These are phyloP conservation scores for Thymallus thymallus DNA, from an alignment of 2,113 vertebrate genomes.

Conservation along the genomic window DNA sequence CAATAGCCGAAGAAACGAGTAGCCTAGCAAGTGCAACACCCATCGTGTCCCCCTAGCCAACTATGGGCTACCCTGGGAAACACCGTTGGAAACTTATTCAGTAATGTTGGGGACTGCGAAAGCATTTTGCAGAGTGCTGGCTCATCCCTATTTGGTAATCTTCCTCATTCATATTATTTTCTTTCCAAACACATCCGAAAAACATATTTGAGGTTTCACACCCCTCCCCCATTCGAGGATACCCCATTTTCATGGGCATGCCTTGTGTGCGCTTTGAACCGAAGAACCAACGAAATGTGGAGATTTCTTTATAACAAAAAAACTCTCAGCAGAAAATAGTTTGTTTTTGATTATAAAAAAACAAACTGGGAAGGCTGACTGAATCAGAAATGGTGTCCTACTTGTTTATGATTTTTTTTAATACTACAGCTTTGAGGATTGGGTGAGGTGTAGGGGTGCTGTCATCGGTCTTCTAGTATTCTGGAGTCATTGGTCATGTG, in stretches of 20 bases:
- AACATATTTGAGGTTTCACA: slow-evolving; percentile 1
- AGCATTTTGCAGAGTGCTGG: background rate
- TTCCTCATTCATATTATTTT: background rate
- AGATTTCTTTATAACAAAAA: background rate
- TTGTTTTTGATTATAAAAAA: background rate
- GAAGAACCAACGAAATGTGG: background rate
- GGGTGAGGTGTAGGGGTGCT: slow-evolving; percentile 41
- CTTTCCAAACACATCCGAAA: background rate
- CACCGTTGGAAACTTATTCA: background rate
- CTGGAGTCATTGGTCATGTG: slow-evolving; percentile 78
- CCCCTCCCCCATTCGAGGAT: background rate
- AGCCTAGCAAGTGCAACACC: background rate
- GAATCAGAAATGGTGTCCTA: background rate
- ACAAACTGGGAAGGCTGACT: background rate
- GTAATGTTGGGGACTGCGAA: background rate
- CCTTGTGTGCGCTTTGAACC: background rate
- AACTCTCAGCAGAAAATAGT: background rate
- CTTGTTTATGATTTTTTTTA: slow-evolving; percentile 11
- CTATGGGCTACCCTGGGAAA: background rate
- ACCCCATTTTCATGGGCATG: background rate
- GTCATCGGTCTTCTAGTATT: slow-evolving; percentile 63
- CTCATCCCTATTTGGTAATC: background rate
- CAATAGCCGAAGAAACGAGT: background rate
- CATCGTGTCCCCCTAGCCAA: too few species aligned
- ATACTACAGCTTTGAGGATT: slow-evolving; percentile 65